Percentiles rank a stretch among this genome's conserved stretches.
Evolutionary conservation across 2,113 vertebrate species (phyloP).

Genomic region (Todiramphus chloris): DNA sequence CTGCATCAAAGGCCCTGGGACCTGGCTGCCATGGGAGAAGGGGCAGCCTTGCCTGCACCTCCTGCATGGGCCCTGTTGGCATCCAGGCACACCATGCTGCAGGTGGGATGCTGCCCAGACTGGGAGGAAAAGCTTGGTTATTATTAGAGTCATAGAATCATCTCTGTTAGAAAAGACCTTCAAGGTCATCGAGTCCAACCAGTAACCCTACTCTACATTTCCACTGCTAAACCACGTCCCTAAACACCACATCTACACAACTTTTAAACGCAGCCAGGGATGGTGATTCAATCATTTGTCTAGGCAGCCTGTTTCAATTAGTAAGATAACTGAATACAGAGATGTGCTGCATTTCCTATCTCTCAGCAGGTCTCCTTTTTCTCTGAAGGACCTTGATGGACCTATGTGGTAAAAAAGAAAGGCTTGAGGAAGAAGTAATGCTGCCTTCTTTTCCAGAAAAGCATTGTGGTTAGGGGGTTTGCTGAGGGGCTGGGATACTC

Average conservation of each 20-base stretch:
- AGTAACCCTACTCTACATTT: too few species aligned
- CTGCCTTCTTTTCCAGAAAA: background rate
- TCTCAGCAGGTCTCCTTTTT: background rate
- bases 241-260: too few species aligned
- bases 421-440: background rate
- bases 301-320: background rate
- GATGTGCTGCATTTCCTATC: background rate
- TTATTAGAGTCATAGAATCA: background rate
- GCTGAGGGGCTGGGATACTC: accelerated
- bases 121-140: background rate
- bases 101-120: background rate
- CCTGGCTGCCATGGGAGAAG: background rate
- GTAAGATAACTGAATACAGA: background rate
- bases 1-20: background rate
- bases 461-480: background rate
- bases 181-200: too few species aligned
- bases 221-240: too few species aligned
- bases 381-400: background rate
- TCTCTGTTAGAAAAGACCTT: too few species aligned
- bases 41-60: background rate
- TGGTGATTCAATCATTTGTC: too few species aligned
- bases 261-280: too few species aligned
- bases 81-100: accelerated
- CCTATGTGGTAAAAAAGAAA: background rate
- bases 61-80: background rate